Conservation (phyloP, 2,888 invertebrate species). For the Pollenia labialis region DNA sequence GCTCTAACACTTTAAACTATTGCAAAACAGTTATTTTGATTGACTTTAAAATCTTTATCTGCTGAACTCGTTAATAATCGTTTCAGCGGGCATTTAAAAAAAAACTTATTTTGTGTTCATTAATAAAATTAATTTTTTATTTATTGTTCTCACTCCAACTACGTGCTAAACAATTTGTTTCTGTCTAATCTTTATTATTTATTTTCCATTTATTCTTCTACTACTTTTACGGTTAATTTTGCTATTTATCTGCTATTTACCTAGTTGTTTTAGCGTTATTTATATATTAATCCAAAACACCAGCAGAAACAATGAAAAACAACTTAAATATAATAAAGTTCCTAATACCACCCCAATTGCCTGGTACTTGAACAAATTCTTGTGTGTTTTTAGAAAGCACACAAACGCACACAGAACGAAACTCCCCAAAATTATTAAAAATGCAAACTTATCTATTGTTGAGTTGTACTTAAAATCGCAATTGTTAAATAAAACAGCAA, state of each 20-base stretch:
- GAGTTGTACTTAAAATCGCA: slow-evolving; percentile 43
- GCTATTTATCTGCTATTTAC: slow-evolving; percentile 60
- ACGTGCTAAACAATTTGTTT: slow-evolving; percentile 30
- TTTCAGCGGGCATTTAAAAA: not conserved
- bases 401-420: not conserved
- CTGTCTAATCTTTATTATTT: not conserved
- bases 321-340: slow-evolving; percentile 47
- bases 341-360: slow-evolving; percentile 36
- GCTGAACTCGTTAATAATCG: not conserved
- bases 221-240: not conserved
- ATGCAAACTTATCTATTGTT: slow-evolving; percentile 51
- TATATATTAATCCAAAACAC: slow-evolving; percentile 23
- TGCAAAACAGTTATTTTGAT: too few species aligned
- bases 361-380: not conserved
- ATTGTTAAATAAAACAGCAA: slow-evolving; percentile 39
- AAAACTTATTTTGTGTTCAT: slow-evolving; percentile 24
- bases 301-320: slow-evolving; percentile 15
- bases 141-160: slow-evolving; percentile 9
- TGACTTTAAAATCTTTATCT: not conserved
- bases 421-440: slow-evolving; percentile 61
- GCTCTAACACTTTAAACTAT: too few species aligned
- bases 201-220: not conserved
- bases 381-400: not conserved
- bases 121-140: slow-evolving; percentile 42
- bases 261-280: slow-evolving; percentile 47